A percentile compares a stretch with the other conserved stretches of the same genome.
phyloP scores from a whole-genome alignment of 2,113 vertebrate genomes.

The Dromiciops gliroides region DNA sequence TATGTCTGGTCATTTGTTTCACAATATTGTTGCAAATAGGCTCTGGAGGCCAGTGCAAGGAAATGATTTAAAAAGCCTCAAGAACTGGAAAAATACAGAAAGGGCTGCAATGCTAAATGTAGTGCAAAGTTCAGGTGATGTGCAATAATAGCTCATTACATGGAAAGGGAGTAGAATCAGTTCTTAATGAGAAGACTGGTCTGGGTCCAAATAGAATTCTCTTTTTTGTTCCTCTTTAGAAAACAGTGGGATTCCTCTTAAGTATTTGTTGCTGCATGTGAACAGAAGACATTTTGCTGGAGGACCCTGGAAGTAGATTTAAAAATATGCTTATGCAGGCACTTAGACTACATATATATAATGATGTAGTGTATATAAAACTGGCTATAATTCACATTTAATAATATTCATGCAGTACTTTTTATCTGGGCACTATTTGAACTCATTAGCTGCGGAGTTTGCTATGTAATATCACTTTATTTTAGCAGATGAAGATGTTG shows the following conservation, averaged over 20 bases:
- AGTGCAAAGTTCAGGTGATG: conserved; percentile 55
- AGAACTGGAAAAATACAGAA: conserved; percentile 74
- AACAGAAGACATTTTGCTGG: not conserved
- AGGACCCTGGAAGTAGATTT: not conserved
- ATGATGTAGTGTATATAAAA: not conserved
- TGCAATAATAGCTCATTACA: conserved; percentile 10
- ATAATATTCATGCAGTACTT: not conserved
- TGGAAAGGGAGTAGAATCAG: conserved; percentile 45
- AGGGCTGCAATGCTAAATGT: conserved; percentile 67
- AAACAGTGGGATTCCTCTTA: conserved; percentile 48
- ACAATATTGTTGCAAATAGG: conserved; percentile 84
- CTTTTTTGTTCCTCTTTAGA: conserved; percentile 36
- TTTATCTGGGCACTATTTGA: not conserved
- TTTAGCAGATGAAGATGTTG: not conserved
- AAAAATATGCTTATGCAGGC: not conserved
- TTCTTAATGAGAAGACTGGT: conserved; percentile 63
- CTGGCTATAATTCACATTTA: conserved; percentile 25
- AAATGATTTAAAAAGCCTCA: conserved; percentile 77
- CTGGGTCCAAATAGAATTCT: conserved; percentile 47
- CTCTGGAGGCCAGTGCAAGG: conserved; percentile 84
- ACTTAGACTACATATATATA: conserved; percentile 1
- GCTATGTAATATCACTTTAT: not conserved
- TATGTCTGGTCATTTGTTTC: conserved; percentile 91
- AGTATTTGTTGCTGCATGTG: not conserved
- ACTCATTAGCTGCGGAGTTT: not conserved